phyloP scores from a whole-genome alignment of 2,888 invertebrate species.

The Lydus trimaculatus region DNA sequence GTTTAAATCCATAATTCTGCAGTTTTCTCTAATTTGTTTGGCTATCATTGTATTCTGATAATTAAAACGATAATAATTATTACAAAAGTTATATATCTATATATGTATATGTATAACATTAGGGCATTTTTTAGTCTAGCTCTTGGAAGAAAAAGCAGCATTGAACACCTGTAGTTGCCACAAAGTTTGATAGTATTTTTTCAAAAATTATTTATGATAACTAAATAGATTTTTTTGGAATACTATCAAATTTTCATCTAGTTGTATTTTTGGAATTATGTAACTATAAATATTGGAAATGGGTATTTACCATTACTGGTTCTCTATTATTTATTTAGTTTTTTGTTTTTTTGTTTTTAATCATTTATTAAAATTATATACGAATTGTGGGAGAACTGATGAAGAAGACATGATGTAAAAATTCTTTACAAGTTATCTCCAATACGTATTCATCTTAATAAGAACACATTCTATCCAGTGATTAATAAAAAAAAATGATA shows the following conservation, averaged over 20 bases:
- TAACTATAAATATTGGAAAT: conserved; percentile 45
- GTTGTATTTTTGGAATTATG: conserved; percentile 43
- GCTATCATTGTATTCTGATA: conserved; percentile 28
- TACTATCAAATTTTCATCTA: conserved; percentile 16
- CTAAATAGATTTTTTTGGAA: conserved; percentile 16
- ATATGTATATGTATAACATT: conserved; percentile 34
- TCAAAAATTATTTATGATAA: background rate
- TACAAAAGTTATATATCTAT: conserved; percentile 22
- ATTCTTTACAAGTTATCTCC: conserved; percentile 26
- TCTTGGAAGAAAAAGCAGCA: conserved; percentile 40
- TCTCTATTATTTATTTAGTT: conserved; percentile 32
- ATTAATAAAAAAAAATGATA: too few relatives aligned
- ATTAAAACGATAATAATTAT: background rate
- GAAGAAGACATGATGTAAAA: background rate
- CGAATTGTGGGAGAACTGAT: background rate
- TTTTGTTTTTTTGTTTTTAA: conserved; percentile 18
- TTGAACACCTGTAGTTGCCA: conserved; percentile 44
- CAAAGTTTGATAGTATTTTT: background rate
- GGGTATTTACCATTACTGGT: conserved; percentile 42
- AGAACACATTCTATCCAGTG: conserved; percentile 28
- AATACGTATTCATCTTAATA: conserved; percentile 24
- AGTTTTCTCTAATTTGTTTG: conserved; percentile 23
- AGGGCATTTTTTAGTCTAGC: conserved; percentile 48
- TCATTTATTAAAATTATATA: background rate
- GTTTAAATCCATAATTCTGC: too few relatives aligned